Conservation (phyloP, 1,140 invertebrate species). For the Drosophila paulistorum region DNA sequence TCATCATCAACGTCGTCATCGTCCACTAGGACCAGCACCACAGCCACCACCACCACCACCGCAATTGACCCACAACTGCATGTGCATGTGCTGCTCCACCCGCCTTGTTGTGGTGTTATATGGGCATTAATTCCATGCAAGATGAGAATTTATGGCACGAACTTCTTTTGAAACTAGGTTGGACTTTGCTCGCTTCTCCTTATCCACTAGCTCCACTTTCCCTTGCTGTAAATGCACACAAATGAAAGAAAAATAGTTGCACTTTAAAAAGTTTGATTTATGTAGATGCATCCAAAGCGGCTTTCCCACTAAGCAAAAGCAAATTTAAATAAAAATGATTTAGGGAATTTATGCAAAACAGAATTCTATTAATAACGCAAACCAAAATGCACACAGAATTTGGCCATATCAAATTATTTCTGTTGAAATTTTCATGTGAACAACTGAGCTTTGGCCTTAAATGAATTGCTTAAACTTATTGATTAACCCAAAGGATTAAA, state of each 20-base stretch:
- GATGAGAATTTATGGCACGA: conserved; percentile 61
- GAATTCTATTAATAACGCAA: no score
- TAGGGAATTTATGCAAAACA: no score
- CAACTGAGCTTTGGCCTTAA: no score
- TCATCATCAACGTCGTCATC: conserved; percentile 37
- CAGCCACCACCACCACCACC: background rate
- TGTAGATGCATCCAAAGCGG: background rate
- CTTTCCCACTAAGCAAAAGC: no score
- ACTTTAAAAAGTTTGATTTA: conserved; percentile 3
- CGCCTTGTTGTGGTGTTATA: conserved; percentile 11
- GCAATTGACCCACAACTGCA: conserved; percentile 62
- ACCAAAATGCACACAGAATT: no score
- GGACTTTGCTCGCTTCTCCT: conserved; percentile 18
- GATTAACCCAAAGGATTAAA: no score
- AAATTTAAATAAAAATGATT: no score
- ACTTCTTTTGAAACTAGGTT: conserved; percentile 50
- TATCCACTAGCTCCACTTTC: conserved; percentile 26
- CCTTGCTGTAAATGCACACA: conserved; percentile 45
- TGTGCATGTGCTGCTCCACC: conserved; percentile 36
- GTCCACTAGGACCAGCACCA: no score
- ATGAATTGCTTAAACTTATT: no score
- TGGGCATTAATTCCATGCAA: conserved; percentile 56
- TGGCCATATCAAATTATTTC: no score
- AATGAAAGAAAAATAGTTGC: conserved; percentile 27
- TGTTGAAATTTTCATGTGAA: no score